A percentile compares a stretch with the other conserved stretches of the same genome.
Evolutionary conservation across 2,888 invertebrate genomes (phyloP).

Genomic region (Andrena flavipes): DNA sequence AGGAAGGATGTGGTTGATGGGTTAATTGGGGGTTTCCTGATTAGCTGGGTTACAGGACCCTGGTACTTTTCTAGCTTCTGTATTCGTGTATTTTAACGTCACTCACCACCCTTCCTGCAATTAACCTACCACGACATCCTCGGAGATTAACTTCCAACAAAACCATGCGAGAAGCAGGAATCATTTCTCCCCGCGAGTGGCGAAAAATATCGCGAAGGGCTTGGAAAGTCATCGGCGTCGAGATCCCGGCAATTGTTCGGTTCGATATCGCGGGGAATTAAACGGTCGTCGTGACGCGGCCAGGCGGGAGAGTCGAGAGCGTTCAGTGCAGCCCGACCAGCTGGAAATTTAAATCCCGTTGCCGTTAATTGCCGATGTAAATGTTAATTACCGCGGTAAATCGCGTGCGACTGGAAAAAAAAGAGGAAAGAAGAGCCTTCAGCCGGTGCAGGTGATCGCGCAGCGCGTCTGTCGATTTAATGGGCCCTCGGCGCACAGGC

Average conservation of each 20-base stretch:
- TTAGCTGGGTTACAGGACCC: too few relatives aligned
- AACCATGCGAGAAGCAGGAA: not conserved
- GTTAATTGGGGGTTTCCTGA: too few relatives aligned
- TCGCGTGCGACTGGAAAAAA: constrained; percentile 33
- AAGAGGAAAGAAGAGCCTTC: too few relatives aligned
- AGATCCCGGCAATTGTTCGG: constrained; percentile 4
- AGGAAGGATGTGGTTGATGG: too few relatives aligned
- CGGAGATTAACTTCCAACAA: not conserved
- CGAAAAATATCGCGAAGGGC: constrained; percentile 1
- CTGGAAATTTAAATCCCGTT: constrained; percentile 43
- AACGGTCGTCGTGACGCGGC: constrained; percentile 7
- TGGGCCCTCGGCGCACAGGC: not conserved
- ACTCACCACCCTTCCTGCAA: too few relatives aligned
- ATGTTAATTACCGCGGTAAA: constrained; percentile 53
- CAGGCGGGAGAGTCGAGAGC: not conserved
- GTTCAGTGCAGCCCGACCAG: constrained; percentile 5
- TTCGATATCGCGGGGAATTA: constrained; percentile 24
- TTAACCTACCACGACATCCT: too few relatives aligned
- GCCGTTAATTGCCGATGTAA: constrained; percentile 43
- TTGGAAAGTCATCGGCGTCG: constrained; percentile 1
- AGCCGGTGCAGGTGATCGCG: constrained; percentile 28
- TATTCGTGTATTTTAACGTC: too few relatives aligned
- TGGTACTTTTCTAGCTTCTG: too few relatives aligned
- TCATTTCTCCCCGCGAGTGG: not conserved
- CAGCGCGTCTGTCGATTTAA: constrained; percentile 30